Conservation (phyloP, 92 coral and sea anemone species). For the Bergia puertoricense region DNA sequence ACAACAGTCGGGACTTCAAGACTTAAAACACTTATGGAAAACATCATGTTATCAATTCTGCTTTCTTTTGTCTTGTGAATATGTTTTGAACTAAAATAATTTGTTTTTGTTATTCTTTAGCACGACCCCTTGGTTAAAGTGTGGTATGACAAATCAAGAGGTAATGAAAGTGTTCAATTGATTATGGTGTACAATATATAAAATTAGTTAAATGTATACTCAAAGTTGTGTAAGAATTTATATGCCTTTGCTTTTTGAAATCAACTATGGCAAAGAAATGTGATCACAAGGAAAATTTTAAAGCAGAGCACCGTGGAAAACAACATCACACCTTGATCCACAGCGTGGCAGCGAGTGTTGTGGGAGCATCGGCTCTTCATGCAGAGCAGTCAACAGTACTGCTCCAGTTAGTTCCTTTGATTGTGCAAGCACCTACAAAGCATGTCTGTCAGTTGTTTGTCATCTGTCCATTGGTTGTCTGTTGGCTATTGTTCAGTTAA, state of each 20-base stretch:
- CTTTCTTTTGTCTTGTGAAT: too few relatives aligned
- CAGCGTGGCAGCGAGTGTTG: constrained; percentile 36
- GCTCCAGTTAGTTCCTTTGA: constrained; percentile 58
- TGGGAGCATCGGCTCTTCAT: constrained; percentile 25
- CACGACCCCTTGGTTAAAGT: constrained; percentile 91
- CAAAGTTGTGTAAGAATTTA: too few relatives aligned
- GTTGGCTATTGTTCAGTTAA: too few relatives aligned
- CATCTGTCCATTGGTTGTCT: too few relatives aligned
- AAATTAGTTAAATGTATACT: too few relatives aligned
- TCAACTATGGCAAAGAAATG: background rate
- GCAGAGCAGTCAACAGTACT: constrained; percentile 28
- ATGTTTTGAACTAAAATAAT: background rate
- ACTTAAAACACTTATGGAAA: too few relatives aligned
- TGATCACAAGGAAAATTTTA: constrained; percentile 14
- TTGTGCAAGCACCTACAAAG: constrained; percentile 15
- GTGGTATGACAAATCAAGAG: constrained; percentile 89
- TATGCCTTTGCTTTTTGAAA: too few relatives aligned
- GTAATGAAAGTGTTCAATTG: constrained; percentile 31
- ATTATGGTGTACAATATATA: too few relatives aligned
- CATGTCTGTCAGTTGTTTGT: too few relatives aligned
- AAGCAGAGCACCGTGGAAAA: constrained; percentile 28
- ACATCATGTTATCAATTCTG: too few relatives aligned
- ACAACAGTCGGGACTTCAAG: too few relatives aligned
- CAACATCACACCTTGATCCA: constrained; percentile 49
- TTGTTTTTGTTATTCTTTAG: constrained; percentile 44